Evolutionary conservation across 2,888 invertebrate species (phyloP).

Genomic region (Caenorhabditis uteleia): DNA sequence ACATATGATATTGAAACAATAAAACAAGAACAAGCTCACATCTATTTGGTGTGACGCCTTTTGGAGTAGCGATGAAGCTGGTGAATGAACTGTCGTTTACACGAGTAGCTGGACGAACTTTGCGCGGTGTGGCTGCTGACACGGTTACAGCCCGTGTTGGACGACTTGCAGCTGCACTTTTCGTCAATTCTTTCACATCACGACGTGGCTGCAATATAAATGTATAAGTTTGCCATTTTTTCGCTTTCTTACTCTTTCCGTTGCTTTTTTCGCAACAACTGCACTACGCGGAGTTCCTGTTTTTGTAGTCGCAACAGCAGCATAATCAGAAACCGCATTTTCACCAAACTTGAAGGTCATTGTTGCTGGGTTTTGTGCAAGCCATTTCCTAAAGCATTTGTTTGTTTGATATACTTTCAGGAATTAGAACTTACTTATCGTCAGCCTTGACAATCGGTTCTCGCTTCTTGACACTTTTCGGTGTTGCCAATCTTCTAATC

Average conservation of each 20-base stretch:
- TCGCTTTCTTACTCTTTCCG: not conserved
- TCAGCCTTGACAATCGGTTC: conserved; percentile 12
- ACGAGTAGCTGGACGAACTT: conserved; percentile 1
- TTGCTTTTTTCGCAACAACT: too few species aligned
- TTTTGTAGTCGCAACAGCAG: conserved; percentile 6
- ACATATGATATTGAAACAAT: not conserved
- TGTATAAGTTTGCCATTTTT: not conserved
- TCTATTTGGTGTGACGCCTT: conserved; percentile 20
- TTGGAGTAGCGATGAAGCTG: conserved; percentile 26
- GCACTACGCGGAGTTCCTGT: not conserved
- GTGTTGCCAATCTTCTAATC: conserved; percentile 32
- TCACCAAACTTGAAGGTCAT: conserved; percentile 34
- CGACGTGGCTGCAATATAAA: not conserved
- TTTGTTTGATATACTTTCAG: conserved; percentile 1
- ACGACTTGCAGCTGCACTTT: not conserved
- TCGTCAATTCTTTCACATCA: conserved; percentile 17
- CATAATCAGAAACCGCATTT: conserved; percentile 3
- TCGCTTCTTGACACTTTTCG: conserved; percentile 24
- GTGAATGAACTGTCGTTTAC: conserved; percentile 16
- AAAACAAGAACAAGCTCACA: not conserved
- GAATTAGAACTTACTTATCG: conserved; percentile 2
- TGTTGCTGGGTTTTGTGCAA: conserved; percentile 11
- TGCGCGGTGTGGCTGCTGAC: not conserved
- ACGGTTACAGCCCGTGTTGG: conserved; percentile 1
- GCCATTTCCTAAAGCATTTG: conserved; percentile 6